Percentiles rank a stretch among this genome's conserved stretches.
These are phyloP conservation scores for Nematostella vectensis DNA, from an alignment of 92 coral and sea anemone genomes.

Conservation along the genomic window DNA sequence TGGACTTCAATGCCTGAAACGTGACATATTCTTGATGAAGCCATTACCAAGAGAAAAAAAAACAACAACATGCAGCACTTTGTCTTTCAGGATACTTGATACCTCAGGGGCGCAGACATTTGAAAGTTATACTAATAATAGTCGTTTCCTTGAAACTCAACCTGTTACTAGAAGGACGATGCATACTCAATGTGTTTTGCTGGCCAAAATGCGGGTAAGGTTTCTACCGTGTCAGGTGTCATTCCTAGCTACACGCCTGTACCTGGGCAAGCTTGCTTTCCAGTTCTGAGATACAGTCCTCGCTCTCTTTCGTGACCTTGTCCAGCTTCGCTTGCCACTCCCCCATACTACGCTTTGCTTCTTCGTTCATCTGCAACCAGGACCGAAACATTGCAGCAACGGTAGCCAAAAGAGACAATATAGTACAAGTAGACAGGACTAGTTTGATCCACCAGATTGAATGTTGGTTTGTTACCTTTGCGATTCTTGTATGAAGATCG, in stretches of 20 bases:
- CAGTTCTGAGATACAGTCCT: constrained; percentile 58
- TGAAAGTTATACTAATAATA: too few species aligned
- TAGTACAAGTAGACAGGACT: background rate
- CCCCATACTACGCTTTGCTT: constrained; percentile 74
- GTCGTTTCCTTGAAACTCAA: too few species aligned
- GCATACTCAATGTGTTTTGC: too few species aligned
- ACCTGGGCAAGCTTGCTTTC: constrained; percentile 64
- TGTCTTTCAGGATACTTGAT: too few species aligned
- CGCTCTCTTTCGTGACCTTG: constrained; percentile 77
- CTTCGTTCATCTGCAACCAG: constrained; percentile 65
- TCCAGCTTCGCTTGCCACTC: constrained; percentile 80
- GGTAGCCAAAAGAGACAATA: background rate
- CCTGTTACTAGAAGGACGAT: too few species aligned
- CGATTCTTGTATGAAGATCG: constrained; percentile 67
- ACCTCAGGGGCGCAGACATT: too few species aligned
- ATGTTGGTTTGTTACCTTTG: constrained; percentile 59
- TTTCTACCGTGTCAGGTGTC: background rate
- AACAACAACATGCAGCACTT: too few species aligned
- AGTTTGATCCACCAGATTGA: too few species aligned
- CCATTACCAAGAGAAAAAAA: too few species aligned
- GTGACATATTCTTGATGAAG: too few species aligned
- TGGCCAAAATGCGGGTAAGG: too few species aligned
- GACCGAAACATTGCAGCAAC: background rate
- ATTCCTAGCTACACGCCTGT: background rate
- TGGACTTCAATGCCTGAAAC: constrained; percentile 47